Evolutionary conservation across 2,888 invertebrate species (phyloP), one percentile per base, ranked within the genome.

Genomic region (Ornithoptera priamus): DNA sequence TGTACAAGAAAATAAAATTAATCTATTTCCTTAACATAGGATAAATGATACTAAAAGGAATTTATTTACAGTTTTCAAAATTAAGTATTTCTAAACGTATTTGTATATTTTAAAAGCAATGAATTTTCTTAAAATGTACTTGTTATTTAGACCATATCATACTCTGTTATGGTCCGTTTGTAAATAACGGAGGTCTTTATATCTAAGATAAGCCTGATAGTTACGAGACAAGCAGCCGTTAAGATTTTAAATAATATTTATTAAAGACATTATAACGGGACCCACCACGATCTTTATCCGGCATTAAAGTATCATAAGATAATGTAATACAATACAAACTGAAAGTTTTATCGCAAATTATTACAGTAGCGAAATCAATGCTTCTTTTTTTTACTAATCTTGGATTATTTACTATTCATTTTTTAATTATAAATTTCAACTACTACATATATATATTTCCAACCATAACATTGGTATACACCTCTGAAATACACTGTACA

Each of bases 181-280:
- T 67, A 76, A 74, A 62, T 70, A 76, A 75, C 75, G 73, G 74
- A 74, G 72, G 67, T 66, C 65, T 74, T 72, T 74, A 75, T 76
- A 72, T 76, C 58, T 39, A 46, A 69, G 71, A 75, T 76, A 73
- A 65, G 56, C 65, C 70, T 77, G 76, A 80, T 82, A 80, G 82
- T 82, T 80, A 77, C 79, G 73, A 75, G 74, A 75, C 69, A 75
- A 69, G 69, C 66, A 72, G 70, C 71, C 63, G 56, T 61, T 65
- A 70, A 65, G 61, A 67, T 71, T 74, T 73, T 75, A 75, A 65
- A 62, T 67, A 56, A 68, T 70, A 76, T 76, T 76, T 75, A 76
- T 75, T 72, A 75, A 71, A 65, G 68, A 71, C 71, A 71, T 71
- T 75, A 75, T 75, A 72, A 58, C 67, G 65, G 64, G 67, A 74